Evolutionary conservation across 2,797 vertebrate species (phyloP), one percentile per base, ranked within the genome.

Genomic region (Rhabdophis nuchalis): DNA sequence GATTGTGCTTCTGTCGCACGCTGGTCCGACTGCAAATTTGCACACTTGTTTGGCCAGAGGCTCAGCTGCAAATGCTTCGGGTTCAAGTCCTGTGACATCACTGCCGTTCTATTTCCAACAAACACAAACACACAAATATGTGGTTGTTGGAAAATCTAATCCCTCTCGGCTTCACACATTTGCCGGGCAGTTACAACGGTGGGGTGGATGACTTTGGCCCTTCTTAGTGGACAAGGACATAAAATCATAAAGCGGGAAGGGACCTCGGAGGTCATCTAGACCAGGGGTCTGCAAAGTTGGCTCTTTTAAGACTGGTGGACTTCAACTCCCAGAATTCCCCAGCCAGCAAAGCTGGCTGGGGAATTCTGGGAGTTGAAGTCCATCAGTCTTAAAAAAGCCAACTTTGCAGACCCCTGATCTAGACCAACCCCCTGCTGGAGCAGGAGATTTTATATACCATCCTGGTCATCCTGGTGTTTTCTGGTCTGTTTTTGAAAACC

Each of bases 221-320:
- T 95, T 96, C 95, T 96, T 87, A 97, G 95, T 85, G 96, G 96
- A 91, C 54, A 95, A 91, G n/a, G 32, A 68, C 13, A 68, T 32
- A 68, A n/a, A 68, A 32, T 16, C 61, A 32, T 68, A 68, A 68
- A 68, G n/a, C n/a, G 0, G 64, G 29, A 68, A 16, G 5, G n/a
- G 64, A 68, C 64, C n/a, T 32, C 14, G 0, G n/a, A 68, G 61
- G 64, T 18, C n/a, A 68, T 32, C 61, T 14, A 68, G 5, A 32
- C 5, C 13, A 68, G n/a, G n/a, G n/a, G n/a, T n/a, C n/a, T n/a
- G n/a, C n/a, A n/a, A n/a, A n/a, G n/a, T n/a, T n/a, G n/a, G n/a
- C n/a, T n/a, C n/a, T n/a, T n/a, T n/a, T n/a, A n/a, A n/a, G n/a
- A n/a, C n/a, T n/a, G n/a, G n/a, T n/a, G n/a, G n/a, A n/a, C n/a